These are phyloP conservation scores for Camelus dromedarius DNA, from an alignment of 2,113 vertebrate species.

Conservation along the genomic window DNA sequence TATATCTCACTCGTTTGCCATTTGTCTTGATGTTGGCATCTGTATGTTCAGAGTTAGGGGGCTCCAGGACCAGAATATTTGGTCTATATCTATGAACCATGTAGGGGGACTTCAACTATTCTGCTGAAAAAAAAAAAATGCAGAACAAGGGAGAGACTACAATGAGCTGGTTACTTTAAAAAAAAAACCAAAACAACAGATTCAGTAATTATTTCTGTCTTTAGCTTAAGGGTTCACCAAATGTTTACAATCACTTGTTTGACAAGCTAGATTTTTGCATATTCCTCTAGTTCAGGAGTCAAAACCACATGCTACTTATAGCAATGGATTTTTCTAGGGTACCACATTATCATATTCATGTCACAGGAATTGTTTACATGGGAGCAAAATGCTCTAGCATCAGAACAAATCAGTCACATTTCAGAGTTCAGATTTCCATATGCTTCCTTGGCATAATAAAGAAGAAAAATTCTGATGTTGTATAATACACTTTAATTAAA, in stretches of 20 bases:
- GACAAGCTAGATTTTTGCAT: slow-evolving; percentile 87
- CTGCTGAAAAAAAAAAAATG: slow-evolving; percentile 80
- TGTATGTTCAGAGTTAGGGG: slow-evolving; percentile 78
- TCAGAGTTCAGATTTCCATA: slow-evolving; percentile 88
- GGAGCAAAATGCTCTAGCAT: slow-evolving; percentile 87
- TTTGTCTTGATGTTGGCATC: slow-evolving; percentile 82
- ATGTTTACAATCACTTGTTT: slow-evolving; percentile 88
- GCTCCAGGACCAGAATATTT: slow-evolving; percentile 80
- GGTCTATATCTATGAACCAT: slow-evolving; percentile 79
- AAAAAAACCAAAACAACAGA: slow-evolving; percentile 69
- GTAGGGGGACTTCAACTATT: slow-evolving; percentile 84
- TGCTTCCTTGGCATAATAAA: slow-evolving; percentile 87
- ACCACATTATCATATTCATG: slow-evolving; percentile 88
- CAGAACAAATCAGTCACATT: slow-evolving; percentile 88
- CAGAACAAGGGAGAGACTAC: slow-evolving; percentile 80
- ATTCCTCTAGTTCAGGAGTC: slow-evolving; percentile 87
- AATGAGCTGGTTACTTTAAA: slow-evolving; percentile 85
- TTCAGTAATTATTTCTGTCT: slow-evolving; percentile 87
- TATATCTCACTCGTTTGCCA: background rate
- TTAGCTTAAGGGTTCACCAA: slow-evolving; percentile 86
- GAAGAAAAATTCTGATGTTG: slow-evolving; percentile 78
- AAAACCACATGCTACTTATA: slow-evolving; percentile 88
- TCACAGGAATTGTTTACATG: slow-evolving; percentile 88
- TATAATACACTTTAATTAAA: slow-evolving; percentile 88
- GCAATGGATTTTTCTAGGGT: slow-evolving; percentile 87